A percentile compares a stretch with the other conserved stretches of the same genome.
phyloP scores from a whole-genome alignment of 2,888 invertebrate genomes.

The Spodoptera picta region DNA sequence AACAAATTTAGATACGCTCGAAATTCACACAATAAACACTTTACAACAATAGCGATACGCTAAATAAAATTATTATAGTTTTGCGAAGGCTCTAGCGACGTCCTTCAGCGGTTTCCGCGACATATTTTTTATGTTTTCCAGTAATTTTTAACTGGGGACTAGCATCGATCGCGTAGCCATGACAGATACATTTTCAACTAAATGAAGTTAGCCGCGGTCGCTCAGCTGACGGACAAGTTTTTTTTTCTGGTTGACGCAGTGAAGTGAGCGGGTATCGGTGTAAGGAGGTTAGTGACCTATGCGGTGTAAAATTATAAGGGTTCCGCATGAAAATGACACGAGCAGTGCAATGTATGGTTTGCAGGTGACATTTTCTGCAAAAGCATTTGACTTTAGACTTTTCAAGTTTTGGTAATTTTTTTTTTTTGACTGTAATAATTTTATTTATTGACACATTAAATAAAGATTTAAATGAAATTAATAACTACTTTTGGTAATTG shows the following conservation, averaged over 20 bases:
- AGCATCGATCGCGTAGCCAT: constrained; percentile 86
- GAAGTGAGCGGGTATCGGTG: constrained; percentile 70
- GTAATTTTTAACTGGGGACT: constrained; percentile 76
- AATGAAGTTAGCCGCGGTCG: constrained; percentile 77
- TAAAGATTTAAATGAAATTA: too few relatives aligned
- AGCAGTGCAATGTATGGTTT: constrained; percentile 32
- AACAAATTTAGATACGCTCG: constrained; percentile 85
- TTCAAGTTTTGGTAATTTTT: not conserved
- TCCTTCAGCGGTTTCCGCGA: constrained; percentile 71
- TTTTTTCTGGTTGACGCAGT: constrained; percentile 71
- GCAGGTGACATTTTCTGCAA: constrained; percentile 31
- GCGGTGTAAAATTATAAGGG: constrained; percentile 61
- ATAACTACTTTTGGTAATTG: constrained; percentile 3
- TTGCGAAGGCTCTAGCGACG: constrained; percentile 63
- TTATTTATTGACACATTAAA: too few relatives aligned
- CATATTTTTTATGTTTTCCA: constrained; percentile 84
- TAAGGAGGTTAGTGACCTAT: constrained; percentile 76
- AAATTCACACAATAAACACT: constrained; percentile 84
- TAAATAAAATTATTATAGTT: constrained; percentile 72
- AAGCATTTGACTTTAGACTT: constrained; percentile 6
- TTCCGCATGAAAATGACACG: constrained; percentile 31
- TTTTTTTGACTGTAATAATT: too few relatives aligned
- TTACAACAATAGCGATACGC: constrained; percentile 68
- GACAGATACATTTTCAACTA: constrained; percentile 83
- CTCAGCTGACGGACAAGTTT: constrained; percentile 85